Evolutionary conservation across 1,140 invertebrate genomes (phyloP), one percentile per base, ranked within the genome.

Genomic region (Ceratoteleas bidentatus): DNA sequence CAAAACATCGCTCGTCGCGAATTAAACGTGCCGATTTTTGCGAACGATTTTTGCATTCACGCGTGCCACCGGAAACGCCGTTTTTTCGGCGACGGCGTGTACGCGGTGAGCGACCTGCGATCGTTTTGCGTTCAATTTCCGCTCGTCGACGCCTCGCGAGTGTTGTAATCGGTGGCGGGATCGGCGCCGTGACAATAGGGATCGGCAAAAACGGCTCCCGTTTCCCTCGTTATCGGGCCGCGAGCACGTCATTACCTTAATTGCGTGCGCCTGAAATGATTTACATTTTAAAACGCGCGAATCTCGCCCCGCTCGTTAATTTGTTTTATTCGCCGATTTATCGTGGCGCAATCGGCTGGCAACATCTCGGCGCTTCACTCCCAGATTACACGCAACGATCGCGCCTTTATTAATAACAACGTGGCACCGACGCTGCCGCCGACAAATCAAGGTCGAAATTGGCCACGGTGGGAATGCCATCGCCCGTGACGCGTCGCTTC

Each of bases 401-500:
- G 40, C 13, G 38, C 38, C 11, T 40, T 80, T 80, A 80, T 74
- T 80, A 80, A 80, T 62, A 68, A 74, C 50, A 47, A 47, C n/a
- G 61, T 65, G 4, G 43, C n/a, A 16, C 10, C 34, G 15, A 32
- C 34, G 57, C 47, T 64, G 36, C 50, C 65, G 53, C 16, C 78
- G 60, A 75, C 78, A 47, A 34, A 81, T 81, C 78, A 81, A 75
- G 78, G 72, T 66, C 47, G 8, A 64, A 84, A 78, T 85, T 78
- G 60, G 79, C 52, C 74, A 62, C 66, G 78, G 80, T 81, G 82
- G 73, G 81, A 83, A 84, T 69, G 69, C 76, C 64, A 14, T 81
- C 70, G 76, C 47, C 69, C 70, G 77, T 85, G 65, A 85, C 76
- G 81, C 43, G 52, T 47, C 72, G 81, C 75, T 88, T 86, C 77